These are phyloP conservation scores for Macrosteles quadrilineatus DNA, from an alignment of 1,140 invertebrate genomes.

Conservation along the genomic window DNA sequence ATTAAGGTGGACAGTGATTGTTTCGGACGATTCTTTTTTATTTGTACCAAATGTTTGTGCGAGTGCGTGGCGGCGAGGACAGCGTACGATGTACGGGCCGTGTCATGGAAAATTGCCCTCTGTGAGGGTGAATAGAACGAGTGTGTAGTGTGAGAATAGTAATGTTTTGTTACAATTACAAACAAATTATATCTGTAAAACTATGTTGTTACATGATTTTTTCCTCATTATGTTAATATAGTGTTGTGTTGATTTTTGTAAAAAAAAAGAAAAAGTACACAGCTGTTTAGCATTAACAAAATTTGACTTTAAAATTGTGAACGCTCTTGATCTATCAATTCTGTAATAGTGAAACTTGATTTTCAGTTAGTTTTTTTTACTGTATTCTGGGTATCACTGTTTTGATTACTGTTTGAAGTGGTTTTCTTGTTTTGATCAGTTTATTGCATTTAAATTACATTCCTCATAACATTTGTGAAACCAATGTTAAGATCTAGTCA, in stretches of 20 bases:
- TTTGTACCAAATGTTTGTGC: constrained; percentile 7
- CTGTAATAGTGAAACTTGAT: too few species aligned
- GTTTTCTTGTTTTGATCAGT: too few species aligned
- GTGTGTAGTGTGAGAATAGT: constrained; percentile 13
- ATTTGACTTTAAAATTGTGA: too few species aligned
- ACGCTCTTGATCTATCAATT: too few species aligned
- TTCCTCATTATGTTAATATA: neutral
- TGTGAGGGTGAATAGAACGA: constrained; percentile 13
- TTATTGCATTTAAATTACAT: constrained; percentile 13
- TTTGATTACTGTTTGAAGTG: too few species aligned
- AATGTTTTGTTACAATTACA: constrained; percentile 2
- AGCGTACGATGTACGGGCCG: constrained; percentile 13
- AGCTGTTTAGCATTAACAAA: too few species aligned
- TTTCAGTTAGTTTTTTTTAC: too few species aligned
- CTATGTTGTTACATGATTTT: constrained; percentile 17
- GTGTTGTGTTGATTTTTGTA: neutral
- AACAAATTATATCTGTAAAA: constrained; percentile 13
- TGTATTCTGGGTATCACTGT: too few species aligned
- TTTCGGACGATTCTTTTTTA: constrained; percentile 13
- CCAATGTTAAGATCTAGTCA: constrained; percentile 23
- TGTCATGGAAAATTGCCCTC: constrained; percentile 16
- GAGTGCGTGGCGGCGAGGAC: neutral
- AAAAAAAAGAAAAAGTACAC: neutral
- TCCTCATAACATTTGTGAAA: neutral
- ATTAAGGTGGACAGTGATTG: constrained; percentile 3